Percentiles rank a stretch among this genome's conserved stretches.
Evolutionary conservation across 2,113 vertebrate genomes (phyloP).

Genomic region (Heterotilapia buettikoferi): DNA sequence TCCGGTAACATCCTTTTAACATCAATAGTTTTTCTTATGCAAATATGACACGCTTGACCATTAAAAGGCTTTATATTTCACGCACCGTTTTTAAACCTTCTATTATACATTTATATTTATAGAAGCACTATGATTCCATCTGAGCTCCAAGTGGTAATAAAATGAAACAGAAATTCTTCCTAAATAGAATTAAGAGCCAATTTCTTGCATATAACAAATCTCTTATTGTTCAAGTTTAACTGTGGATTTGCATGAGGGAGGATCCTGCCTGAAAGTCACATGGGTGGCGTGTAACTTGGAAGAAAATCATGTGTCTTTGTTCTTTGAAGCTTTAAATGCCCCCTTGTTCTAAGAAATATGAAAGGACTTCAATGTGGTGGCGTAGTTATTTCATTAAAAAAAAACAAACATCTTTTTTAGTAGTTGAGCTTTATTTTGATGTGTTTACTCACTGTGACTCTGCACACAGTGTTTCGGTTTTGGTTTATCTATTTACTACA

Average conservation of each 20-base stretch:
- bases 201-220: background rate
- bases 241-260: background rate
- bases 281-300: background rate
- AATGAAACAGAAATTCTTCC: background rate
- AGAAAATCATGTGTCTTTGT: background rate
- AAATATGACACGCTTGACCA: background rate
- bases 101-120: background rate
- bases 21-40: background rate
- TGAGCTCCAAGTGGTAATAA: background rate
- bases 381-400: background rate
- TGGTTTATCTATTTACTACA: background rate
- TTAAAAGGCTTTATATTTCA: background rate
- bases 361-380: background rate
- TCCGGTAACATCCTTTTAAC: background rate
- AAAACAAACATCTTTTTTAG: background rate
- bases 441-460: background rate
- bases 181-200: background rate
- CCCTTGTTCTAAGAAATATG: background rate
- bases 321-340: background rate
- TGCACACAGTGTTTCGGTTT: background rate
- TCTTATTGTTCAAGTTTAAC: background rate
- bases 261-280: background rate
- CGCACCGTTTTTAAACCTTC: background rate
- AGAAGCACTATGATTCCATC: background rate
- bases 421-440: background rate